Base-by-base conservation (phyloP, 1,140 invertebrate genomes). In the Calephelis nemesis region DNA sequence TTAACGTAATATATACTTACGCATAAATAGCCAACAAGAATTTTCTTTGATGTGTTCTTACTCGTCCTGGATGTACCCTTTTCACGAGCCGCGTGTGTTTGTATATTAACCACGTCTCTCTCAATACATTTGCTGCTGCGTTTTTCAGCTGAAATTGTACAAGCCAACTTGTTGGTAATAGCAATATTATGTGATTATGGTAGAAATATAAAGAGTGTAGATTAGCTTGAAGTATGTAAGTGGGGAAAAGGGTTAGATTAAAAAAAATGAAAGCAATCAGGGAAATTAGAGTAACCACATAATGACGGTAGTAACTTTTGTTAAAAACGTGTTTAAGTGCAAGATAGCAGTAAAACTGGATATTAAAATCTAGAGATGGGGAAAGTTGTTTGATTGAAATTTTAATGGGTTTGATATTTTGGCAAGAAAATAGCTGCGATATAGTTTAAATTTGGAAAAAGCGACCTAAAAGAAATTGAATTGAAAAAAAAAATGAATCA, bases 101-200 rank as follows among this genome's bases (percentile, higher is more conserved):
- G 93, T 99, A 99, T 87, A 99, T 99, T 80, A 99, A 95, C 99
- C 99, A 99, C 70, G 99, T 99, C 94, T 99, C 99, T 82, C 99
- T 94, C 75, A 99, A 94, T 71, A 99, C 99, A 93, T 99, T 99
- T 68, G 99, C 99, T 76, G 99, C 99, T 75, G 98, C 97, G 93
- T 99, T 99, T 96, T 99, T 99, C 92, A 99, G 93, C 98, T 99
- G 93, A 75, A 94, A 94, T 81, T 82, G 74, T 67, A 49, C 52
- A 67, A 54, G 50, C 48, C 69, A 50, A 70, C 47, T 65, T 45
- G 49, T 65, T 64, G 7, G 50, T 49, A n/a, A 62, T 19, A 65
- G 42, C 54, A 47, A 52, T 50, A 39, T 47, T 63, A 45, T 9
- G 42, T 45, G 0, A 45, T 45, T 30, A 30, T 30, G 8, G 8